phyloP scores from a whole-genome alignment of 2,888 invertebrate genomes.

The Plagodis pulveraria region DNA sequence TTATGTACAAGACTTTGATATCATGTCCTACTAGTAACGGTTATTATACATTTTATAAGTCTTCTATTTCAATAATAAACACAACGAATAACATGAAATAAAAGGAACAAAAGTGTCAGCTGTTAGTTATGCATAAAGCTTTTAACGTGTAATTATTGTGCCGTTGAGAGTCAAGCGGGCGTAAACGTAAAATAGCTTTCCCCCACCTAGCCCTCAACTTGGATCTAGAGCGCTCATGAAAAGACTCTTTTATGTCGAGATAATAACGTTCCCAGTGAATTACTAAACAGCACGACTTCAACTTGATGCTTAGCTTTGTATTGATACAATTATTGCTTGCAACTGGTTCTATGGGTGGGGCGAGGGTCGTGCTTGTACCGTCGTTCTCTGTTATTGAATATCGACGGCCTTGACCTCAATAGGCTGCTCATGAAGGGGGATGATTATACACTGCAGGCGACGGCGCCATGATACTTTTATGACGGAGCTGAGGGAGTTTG shows the following conservation, averaged over 20 bases:
- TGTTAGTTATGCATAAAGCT: conserved; percentile 42
- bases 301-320: conserved; percentile 31
- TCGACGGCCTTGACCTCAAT: conserved; percentile 67
- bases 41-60: too few species aligned
- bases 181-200: conserved; percentile 58
- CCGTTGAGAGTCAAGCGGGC: conserved; percentile 61
- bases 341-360: conserved; percentile 43
- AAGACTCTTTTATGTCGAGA: conserved; percentile 31
- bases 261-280: conserved; percentile 28
- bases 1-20: too few species aligned
- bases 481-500: conserved; percentile 2
- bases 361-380: conserved; percentile 54
- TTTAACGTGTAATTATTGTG: conserved; percentile 54
- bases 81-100: not conserved
- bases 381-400: conserved; percentile 58
- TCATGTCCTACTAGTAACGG: too few species aligned
- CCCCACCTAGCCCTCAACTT: conserved; percentile 47
- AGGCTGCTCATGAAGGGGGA: conserved; percentile 49
- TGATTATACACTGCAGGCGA: conserved; percentile 43
- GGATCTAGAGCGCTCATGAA: conserved; percentile 32
- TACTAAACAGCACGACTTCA: conserved; percentile 29
- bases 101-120: conserved; percentile 24
- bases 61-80: too few species aligned
- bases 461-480: conserved; percentile 17
- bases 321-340: conserved; percentile 36